phyloP scores from a whole-genome alignment of 2,797 vertebrate genomes.

The Dermochelys coriacea region DNA sequence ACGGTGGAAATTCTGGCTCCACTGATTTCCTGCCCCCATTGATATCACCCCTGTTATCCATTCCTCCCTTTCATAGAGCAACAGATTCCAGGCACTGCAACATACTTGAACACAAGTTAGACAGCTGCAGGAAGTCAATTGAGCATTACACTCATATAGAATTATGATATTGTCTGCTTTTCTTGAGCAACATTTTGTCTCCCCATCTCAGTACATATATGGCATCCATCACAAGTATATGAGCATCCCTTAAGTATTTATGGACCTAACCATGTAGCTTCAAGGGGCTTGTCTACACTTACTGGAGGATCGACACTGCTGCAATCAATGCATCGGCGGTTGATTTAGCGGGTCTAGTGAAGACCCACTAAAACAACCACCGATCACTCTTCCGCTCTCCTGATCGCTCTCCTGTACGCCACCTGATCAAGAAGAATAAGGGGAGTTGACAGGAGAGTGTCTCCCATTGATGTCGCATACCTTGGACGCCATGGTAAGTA shows the following conservation, averaged over 20 bases:
- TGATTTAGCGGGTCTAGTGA: too few relatives aligned
- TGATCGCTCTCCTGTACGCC: too few relatives aligned
- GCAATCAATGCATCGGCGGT: too few relatives aligned
- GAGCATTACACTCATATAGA: neutral
- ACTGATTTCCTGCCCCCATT: neutral
- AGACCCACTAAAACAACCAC: too few relatives aligned
- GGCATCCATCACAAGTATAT: neutral
- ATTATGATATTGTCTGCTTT: neutral
- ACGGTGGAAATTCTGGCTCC: neutral
- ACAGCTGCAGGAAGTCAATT: neutral
- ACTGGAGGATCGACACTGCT: too few relatives aligned
- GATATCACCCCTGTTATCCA: neutral
- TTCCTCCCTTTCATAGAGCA: neutral
- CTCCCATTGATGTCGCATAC: too few relatives aligned
- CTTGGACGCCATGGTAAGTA: too few relatives aligned
- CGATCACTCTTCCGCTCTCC: too few relatives aligned
- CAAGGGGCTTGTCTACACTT: too few relatives aligned
- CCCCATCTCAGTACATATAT: fast-evolving
- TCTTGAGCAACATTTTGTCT: neutral
- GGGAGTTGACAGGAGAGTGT: too few relatives aligned
- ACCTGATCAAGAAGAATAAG: too few relatives aligned
- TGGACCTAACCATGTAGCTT: neutral
- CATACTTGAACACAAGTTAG: neutral
- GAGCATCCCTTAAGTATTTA: neutral
- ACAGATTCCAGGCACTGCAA: neutral